Base-by-base conservation (phyloP, 2,113 vertebrate genomes). In the Camelus dromedarius region DNA sequence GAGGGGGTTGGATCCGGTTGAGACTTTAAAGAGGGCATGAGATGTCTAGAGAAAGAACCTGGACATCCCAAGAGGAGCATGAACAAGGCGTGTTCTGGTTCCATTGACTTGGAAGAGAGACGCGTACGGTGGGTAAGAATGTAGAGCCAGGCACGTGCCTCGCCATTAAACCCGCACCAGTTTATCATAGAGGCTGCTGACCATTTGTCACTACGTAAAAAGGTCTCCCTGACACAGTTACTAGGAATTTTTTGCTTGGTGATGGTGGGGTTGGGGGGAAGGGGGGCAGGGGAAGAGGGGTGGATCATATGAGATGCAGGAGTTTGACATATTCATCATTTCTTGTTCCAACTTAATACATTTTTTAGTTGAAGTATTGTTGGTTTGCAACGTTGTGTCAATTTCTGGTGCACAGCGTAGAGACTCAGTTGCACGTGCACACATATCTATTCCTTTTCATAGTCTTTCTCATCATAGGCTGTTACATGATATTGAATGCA, bases 201-300 rank as follows among this genome's bases (percentile, higher is more conserved):
- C 6, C 0, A 6, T 32, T 35, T 30, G 15, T 38, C 22, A 5
- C 35, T 9, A 64, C 3, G 1, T 48, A 14, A 6, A 22, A 28
- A 13, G 9, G 9, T 3, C 50, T 35, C 73, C 13, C 14, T 56
- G 48, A 38, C 42, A 38, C 70, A 46, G 1, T 16, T 20, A 6
- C 1, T 8, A 11, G n/a, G 28, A 12, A 12, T 19, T 5, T 42
- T 54, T 35, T 16, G 0, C 19, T 72, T 48, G 60, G 32, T 28
- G 11, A 19, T 42, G 48, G 11, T 10, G 42, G 42, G 10, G 38
- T 1, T 42, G 38, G 38, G 38, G 38, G 38, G 38, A 42, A 42
- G 9, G 1, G 32, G 24, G 1, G 0, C 15, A 2, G 1, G 10
- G 20, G 5, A 46, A 26, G 3, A 35, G 0, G 19, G 8, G 52